Base-by-base conservation (phyloP, 2,797 vertebrate species). In the Garrulus glandarius region DNA sequence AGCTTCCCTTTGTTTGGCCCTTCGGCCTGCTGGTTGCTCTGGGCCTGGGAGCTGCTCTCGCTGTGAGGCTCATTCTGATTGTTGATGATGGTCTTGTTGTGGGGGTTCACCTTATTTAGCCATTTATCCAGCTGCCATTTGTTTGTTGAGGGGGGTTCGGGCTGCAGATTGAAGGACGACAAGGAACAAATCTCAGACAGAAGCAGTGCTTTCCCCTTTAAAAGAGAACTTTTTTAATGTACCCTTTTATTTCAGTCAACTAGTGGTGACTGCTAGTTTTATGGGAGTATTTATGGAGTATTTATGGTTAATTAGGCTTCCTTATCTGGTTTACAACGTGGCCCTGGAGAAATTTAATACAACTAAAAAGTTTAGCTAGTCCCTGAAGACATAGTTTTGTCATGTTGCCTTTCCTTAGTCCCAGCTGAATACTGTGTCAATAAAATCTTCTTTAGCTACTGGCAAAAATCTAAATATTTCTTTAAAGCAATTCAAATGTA, bases 101-200 rank as follows among this genome's bases (percentile, higher is more conserved):
- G 99, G 37, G 99, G 98, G 87, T 99, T 99, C 94, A 99, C 99
- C 96, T 99, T 99, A 97, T 99, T 99, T 89, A 99, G 97, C 99
- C 99, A 99, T 97, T 99, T 99, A 97, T 99, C 99, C 96, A 99
- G 93, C 97, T 99, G 99, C 99, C 99, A 99, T 96, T 99, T 99
- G 97, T 99, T 99, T 71, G 99, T 99, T 19, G 99, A 99, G 8
- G 99, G 99, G 5, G 99, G 99, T 90, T 99, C 99, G 8, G 99
- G 99, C 99, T 99, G 93, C 41, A 93, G 79, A 89, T 97, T 49
- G 96, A 97, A 88, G 92, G 87, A 97, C 0, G 34, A 82, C 16
- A 86, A 80, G 68, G 53, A 93, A 80, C 57, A 94, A 87, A 57
- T 60, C 24, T 96, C 74, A 94, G 70, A 82, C n/a, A 87, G 59